phyloP scores from a whole-genome alignment of 1,140 invertebrate species.

The Ostrea denselamellosa region DNA sequence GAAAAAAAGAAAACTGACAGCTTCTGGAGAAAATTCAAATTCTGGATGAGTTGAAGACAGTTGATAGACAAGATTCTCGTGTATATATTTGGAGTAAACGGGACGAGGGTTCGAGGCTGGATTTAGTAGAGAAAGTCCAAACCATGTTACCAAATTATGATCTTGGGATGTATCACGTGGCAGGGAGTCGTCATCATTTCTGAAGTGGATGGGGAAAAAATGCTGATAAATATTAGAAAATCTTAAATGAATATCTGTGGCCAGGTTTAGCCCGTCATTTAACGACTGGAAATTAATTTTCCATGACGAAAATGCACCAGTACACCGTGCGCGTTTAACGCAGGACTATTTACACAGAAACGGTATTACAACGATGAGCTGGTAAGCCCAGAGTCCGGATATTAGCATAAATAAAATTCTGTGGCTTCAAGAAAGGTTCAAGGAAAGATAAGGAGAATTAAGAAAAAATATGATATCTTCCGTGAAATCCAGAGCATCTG shows the following conservation, averaged over 20 bases:
- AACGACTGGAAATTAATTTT: neutral
- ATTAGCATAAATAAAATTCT: neutral
- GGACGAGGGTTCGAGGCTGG: too few species aligned
- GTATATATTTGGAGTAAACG: too few species aligned
- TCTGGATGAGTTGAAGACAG: too few species aligned
- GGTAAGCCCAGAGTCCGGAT: neutral
- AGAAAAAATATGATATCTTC: slow-evolving; percentile 11
- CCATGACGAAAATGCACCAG: too few species aligned
- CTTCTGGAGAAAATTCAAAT: too few species aligned
- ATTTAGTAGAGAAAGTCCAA: too few species aligned
- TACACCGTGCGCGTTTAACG: neutral
- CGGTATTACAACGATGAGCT: slow-evolving; percentile 11
- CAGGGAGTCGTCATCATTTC: neutral
- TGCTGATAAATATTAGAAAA: neutral
- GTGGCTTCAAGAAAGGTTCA: neutral
- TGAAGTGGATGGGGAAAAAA: neutral
- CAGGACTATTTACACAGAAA: neutral
- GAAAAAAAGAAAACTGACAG: too few species aligned
- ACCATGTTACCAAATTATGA: too few species aligned
- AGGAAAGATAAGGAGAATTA: neutral
- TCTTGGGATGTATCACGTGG: neutral
- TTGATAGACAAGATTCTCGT: too few species aligned
- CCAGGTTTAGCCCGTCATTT: neutral
- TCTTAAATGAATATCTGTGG: neutral
- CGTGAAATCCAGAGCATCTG: neutral